phyloP scores from a whole-genome alignment of 2,113 vertebrate genomes.

The Oplegnathus fasciatus region DNA sequence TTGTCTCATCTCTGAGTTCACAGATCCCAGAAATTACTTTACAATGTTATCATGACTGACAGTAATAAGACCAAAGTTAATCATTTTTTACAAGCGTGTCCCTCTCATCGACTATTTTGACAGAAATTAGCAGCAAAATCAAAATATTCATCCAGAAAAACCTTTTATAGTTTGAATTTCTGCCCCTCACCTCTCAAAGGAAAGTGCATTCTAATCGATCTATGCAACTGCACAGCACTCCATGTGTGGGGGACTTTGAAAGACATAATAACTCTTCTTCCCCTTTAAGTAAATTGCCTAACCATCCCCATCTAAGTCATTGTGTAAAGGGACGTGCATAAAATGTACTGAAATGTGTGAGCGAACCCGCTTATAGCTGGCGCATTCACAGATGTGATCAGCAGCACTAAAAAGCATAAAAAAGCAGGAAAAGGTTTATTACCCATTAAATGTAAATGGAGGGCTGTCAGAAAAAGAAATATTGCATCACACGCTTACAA shows the following conservation, averaged over 20 bases:
- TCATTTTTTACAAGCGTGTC: not conserved
- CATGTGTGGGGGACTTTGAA: not conserved
- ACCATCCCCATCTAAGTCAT: conserved; percentile 20
- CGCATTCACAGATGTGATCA: conserved; percentile 38
- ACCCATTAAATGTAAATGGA: conserved; percentile 47
- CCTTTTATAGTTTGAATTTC: not conserved
- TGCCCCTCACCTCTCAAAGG: not conserved
- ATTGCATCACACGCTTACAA: conserved; percentile 43
- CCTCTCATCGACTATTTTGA: not conserved
- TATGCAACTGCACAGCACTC: not conserved
- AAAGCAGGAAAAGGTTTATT: conserved; percentile 50
- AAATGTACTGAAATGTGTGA: not conserved
- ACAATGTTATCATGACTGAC: not conserved
- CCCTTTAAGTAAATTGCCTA: conserved; percentile 18
- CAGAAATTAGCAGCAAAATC: not conserved
- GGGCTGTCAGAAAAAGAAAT: conserved; percentile 55
- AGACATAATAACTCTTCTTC: conserved; percentile 1
- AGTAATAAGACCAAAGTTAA: not conserved
- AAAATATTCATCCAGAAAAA: not conserved
- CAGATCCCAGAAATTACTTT: not conserved
- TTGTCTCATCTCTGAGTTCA: no score
- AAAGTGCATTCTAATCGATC: not conserved
- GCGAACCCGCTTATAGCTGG: not conserved
- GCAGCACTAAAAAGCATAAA: conserved; percentile 24
- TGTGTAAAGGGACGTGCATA: not conserved